Conservation (phyloP, 2,797 vertebrate species). For the Novumbra hubbsi region DNA sequence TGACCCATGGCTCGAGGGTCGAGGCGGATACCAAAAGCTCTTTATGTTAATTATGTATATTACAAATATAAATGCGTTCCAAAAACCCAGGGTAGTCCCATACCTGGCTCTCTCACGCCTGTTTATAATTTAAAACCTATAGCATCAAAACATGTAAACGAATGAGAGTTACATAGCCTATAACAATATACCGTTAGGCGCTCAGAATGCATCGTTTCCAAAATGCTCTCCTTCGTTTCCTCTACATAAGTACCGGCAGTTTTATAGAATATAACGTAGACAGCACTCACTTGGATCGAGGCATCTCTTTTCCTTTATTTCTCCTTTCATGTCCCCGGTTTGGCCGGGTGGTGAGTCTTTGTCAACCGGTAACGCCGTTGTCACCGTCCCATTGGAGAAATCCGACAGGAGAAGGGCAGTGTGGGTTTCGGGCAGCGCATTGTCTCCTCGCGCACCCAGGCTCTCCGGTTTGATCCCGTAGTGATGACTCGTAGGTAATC, state of each 20-base stretch:
- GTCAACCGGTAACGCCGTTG: constrained; percentile 81
- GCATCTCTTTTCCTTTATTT: constrained; percentile 83
- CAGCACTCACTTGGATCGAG: constrained; percentile 91
- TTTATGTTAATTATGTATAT: neutral
- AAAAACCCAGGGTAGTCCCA: neutral
- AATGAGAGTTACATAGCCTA: constrained; percentile 41
- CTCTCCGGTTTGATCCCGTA: constrained; percentile 91
- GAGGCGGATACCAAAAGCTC: neutral
- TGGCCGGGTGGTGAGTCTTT: constrained; percentile 82
- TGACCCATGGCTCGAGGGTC: constrained; percentile 8
- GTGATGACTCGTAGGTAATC: constrained; percentile 86
- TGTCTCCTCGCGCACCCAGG: constrained; percentile 79
- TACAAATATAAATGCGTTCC: neutral
- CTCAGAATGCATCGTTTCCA: constrained; percentile 55
- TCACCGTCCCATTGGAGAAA: constrained; percentile 81
- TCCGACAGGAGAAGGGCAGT: constrained; percentile 86
- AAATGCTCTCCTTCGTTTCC: constrained; percentile 34
- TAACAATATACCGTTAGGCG: constrained; percentile 53
- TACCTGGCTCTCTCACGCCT: neutral
- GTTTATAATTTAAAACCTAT: constrained; percentile 33
- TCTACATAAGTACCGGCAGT: constrained; percentile 33
- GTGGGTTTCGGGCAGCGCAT: constrained; percentile 83
- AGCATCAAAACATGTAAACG: constrained; percentile 33
- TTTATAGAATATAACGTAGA: constrained; percentile 43
- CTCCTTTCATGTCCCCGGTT: constrained; percentile 78